Conservation (phyloP, 2,888 invertebrate species). For the Theodoxus fluviatilis region DNA sequence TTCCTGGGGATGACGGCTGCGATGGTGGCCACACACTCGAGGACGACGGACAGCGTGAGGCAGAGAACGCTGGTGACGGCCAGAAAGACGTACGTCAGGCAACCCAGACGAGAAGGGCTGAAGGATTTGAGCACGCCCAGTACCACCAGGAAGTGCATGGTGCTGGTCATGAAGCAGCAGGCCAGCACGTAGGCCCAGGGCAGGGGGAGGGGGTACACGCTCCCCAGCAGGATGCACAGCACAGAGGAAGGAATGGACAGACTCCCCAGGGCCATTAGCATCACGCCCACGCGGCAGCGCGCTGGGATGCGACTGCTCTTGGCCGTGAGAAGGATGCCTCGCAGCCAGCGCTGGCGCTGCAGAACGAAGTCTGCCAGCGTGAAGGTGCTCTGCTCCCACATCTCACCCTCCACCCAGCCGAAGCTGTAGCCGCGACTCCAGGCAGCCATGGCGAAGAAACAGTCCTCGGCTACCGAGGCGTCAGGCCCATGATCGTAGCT, state of each 20-base stretch:
- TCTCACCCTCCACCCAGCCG: conserved; percentile 55
- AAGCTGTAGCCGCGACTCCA: conserved; percentile 52
- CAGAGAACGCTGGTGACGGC: conserved; percentile 32
- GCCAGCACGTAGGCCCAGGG: conserved; percentile 37
- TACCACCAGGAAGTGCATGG: conserved; percentile 46
- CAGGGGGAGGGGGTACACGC: conserved; percentile 45
- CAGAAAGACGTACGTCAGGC: conserved; percentile 35
- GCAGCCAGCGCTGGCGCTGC: conserved; percentile 54
- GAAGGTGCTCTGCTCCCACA: conserved; percentile 57
- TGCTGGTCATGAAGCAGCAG: conserved; percentile 42
- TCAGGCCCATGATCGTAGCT: conserved; percentile 51
- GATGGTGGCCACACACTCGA: conserved; percentile 45
- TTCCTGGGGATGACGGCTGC: conserved; percentile 39
- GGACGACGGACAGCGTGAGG: conserved; percentile 34
- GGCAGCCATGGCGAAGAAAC: conserved; percentile 51
- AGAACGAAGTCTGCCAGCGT: conserved; percentile 49
- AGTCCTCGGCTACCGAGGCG: conserved; percentile 52
- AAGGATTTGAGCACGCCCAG: conserved; percentile 52
- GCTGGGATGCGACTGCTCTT: conserved; percentile 44
- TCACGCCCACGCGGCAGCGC: conserved; percentile 44
- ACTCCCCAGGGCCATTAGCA: conserved; percentile 45
- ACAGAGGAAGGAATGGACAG: conserved; percentile 48
- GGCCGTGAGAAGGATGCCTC: conserved; percentile 49
- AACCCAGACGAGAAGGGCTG: conserved; percentile 40
- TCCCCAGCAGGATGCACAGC: conserved; percentile 39